These are phyloP conservation scores for Ramphastos sulfuratus DNA, from an alignment of 2,113 vertebrate species.

Conservation along the genomic window DNA sequence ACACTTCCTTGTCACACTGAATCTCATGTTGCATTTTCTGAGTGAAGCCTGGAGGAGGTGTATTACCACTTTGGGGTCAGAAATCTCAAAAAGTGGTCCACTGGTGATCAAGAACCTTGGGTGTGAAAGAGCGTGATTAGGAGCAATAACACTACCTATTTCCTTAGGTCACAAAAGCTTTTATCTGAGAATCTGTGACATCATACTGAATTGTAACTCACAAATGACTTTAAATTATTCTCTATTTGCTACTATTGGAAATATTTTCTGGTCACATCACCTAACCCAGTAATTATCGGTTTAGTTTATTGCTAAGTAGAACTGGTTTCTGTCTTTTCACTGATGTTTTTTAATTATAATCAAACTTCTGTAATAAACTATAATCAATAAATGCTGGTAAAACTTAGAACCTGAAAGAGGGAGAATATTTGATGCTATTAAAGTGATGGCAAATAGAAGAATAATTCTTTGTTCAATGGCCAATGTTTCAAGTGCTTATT, in stretches of 20 bases:
- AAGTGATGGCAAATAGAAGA: conserved; percentile 55
- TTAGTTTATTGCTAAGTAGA: conserved; percentile 29
- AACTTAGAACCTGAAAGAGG: conserved; percentile 33
- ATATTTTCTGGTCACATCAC: neutral
- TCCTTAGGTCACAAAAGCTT: neutral
- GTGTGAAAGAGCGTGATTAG: neutral
- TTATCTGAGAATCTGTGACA: neutral
- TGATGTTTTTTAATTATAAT: conserved; percentile 70
- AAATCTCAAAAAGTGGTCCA: neutral
- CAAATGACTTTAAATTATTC: conserved; percentile 22
- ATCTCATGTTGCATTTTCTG: neutral
- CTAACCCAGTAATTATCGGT: conserved; percentile 33
- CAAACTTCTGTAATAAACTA: conserved; percentile 35
- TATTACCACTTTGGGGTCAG: neutral
- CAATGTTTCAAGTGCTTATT: conserved; percentile 71
- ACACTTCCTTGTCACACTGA: neutral
- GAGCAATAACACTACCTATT: neutral
- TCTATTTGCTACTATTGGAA: neutral
- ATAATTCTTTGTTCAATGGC: conserved; percentile 52
- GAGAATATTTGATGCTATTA: conserved; percentile 69
- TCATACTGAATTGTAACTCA: neutral
- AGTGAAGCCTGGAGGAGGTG: neutral
- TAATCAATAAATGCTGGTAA: conserved; percentile 62
- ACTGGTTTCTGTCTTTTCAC: conserved; percentile 9
- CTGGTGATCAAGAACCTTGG: rapidly evolving